Conservation (phyloP, 35 echinoderm and acorn worm genomes). For the Ophiothrix spiculata region DNA sequence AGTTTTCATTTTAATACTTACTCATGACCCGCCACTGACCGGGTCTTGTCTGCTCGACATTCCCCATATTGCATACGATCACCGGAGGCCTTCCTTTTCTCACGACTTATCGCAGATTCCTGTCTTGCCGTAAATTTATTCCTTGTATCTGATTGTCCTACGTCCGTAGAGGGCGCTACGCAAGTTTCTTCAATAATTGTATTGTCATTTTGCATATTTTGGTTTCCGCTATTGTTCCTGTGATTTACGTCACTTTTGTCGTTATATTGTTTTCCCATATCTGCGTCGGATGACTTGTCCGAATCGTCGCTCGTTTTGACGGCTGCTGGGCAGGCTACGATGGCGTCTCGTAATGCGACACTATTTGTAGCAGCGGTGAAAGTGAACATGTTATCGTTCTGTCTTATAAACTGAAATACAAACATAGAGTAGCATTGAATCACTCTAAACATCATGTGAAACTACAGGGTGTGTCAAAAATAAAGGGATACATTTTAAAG, state of each 20-base stretch:
- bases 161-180: too few species aligned
- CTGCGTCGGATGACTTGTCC: not conserved
- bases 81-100: not conserved
- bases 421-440: too few species aligned
- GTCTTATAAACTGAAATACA: slow-evolving; percentile 78
- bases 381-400: slow-evolving; percentile 67
- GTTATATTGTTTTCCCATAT: not conserved
- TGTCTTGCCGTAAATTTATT: too few species aligned
- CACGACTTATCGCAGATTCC: not conserved
- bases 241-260: not conserved
- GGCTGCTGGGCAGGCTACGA: slow-evolving; percentile 8
- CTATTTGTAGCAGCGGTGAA: slow-evolving; percentile 23
- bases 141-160: too few species aligned
- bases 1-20: too few species aligned
- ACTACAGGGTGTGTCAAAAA: too few species aligned
- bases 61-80: not conserved
- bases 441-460: too few species aligned
- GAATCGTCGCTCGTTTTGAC: not conserved
- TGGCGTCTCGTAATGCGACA: slow-evolving; percentile 55
- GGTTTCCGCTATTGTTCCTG: not conserved
- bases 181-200: not conserved
- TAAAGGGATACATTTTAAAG: too few species aligned
- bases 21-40: not conserved
- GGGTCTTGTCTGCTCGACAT: not conserved
- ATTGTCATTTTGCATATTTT: not conserved